Percentiles rank a stretch among this genome's conserved stretches.
phyloP scores from a whole-genome alignment of 2,113 vertebrate genomes.

The Lasiurus cinereus region DNA sequence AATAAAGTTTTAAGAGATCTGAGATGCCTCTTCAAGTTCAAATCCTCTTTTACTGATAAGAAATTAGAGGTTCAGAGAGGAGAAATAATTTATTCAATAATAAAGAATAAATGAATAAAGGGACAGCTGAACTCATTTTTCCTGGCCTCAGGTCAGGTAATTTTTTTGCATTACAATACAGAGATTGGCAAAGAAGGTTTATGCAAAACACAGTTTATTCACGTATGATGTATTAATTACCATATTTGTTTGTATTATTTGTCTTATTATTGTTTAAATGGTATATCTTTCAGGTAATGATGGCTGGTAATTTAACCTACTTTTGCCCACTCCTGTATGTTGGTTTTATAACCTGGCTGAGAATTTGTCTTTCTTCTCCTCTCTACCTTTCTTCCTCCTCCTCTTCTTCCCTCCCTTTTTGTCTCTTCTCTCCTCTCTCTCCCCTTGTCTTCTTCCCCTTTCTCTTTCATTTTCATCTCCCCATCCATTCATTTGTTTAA shows the following conservation, averaged over 20 bases:
- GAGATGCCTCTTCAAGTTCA: slow-evolving; percentile 28
- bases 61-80: background rate
- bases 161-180: background rate
- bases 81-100: slow-evolving; percentile 4
- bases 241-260: background rate
- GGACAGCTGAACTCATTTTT: background rate
- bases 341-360: background rate
- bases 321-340: background rate
- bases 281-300: background rate
- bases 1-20: slow-evolving; percentile 20
- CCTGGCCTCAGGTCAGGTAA: background rate
- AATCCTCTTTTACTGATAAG: slow-evolving; percentile 49
- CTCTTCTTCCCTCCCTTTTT: background rate
- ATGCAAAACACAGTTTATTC: background rate
- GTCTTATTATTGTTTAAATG: background rate
- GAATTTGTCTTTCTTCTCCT: background rate
- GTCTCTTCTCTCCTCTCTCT: background rate
- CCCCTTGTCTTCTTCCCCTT: background rate
- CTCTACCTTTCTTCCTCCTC: background rate
- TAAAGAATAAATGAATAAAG: background rate
- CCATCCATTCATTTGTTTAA: background rate
- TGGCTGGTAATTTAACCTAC: background rate
- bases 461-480: background rate
- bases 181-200: background rate
- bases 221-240: background rate